These are phyloP conservation scores for Synergus itoensis DNA, from an alignment of 2,888 invertebrate species.

Conservation along the genomic window DNA sequence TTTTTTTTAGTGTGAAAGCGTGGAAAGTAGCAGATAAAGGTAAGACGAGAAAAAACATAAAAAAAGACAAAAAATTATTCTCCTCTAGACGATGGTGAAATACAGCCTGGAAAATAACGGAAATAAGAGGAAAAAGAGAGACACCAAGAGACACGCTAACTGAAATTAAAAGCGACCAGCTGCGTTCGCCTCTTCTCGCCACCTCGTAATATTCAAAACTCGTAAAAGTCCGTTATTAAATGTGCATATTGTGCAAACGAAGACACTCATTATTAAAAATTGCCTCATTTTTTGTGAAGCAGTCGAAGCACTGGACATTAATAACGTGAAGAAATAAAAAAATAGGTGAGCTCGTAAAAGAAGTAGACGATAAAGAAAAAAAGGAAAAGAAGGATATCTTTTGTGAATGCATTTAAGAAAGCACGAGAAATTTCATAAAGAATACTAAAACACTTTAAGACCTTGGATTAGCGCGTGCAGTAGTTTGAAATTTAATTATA, in stretches of 20 bases:
- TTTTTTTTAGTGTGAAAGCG: not conserved
- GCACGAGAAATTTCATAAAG: not conserved
- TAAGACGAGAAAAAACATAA: slow-evolving; percentile 17
- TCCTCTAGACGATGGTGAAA: slow-evolving; percentile 54
- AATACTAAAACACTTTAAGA: not conserved
- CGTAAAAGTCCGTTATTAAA: slow-evolving; percentile 64
- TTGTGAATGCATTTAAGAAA: not conserved
- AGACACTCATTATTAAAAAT: slow-evolving; percentile 60
- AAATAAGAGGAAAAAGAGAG: slow-evolving; percentile 42
- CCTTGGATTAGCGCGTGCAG: not conserved
- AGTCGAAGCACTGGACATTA: not conserved
- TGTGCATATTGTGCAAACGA: slow-evolving; percentile 58
- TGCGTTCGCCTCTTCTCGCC: slow-evolving; percentile 49
- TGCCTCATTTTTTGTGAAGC: slow-evolving; percentile 48
- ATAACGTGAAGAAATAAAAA: not conserved
- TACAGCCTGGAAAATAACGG: slow-evolving; percentile 49
- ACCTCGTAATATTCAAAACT: slow-evolving; percentile 61
- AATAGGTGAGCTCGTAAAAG: not conserved
- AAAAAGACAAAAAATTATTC: slow-evolving; percentile 35
- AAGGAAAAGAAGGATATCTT: not conserved
- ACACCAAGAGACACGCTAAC: slow-evolving; percentile 43
- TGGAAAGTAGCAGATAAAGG: slow-evolving; percentile 8
- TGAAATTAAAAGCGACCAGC: slow-evolving; percentile 64
- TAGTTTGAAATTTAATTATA: not conserved
- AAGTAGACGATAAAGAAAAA: not conserved